Evolutionary conservation across 1,140 invertebrate genomes (phyloP).

Genomic region (Wasmannia auropunctata): DNA sequence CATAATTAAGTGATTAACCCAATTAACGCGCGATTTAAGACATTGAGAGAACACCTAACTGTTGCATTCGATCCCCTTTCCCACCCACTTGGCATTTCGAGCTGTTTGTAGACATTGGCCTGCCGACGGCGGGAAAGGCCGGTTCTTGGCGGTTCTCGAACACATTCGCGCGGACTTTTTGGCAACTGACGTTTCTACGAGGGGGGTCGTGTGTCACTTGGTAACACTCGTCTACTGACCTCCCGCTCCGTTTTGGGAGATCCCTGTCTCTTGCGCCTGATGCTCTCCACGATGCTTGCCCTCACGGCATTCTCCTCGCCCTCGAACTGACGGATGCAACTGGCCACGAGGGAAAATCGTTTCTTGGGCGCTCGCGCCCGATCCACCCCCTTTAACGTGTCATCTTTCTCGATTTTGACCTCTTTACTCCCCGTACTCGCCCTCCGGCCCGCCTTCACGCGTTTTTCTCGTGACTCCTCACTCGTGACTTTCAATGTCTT

Average conservation of each 20-base stretch:
- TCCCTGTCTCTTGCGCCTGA: slow-evolving; percentile 70
- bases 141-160: slow-evolving; percentile 57
- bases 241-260: slow-evolving; percentile 83
- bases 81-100: slow-evolving; percentile 57
- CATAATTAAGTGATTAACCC: background rate
- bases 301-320: slow-evolving; percentile 71
- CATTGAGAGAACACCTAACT: slow-evolving; percentile 5
- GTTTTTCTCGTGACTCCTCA: background rate
- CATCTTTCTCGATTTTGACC: slow-evolving; percentile 23
- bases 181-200: slow-evolving; percentile 56
- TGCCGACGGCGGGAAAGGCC: slow-evolving; percentile 71
- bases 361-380: slow-evolving; percentile 70
- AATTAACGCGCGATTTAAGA: slow-evolving; percentile 54
- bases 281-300: slow-evolving; percentile 71
- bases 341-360: slow-evolving; percentile 83
- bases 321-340: slow-evolving; percentile 82
- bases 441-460: slow-evolving; percentile 53
- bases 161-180: slow-evolving; percentile 3
- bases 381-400: slow-evolving; percentile 40
- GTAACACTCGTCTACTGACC: slow-evolving; percentile 79
- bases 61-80: background rate
- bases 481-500: slow-evolving; percentile 9
- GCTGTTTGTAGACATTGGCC: slow-evolving; percentile 84
- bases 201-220: slow-evolving; percentile 16
- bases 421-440: slow-evolving; percentile 58